phyloP scores from a whole-genome alignment of 2,113 vertebrate species.

The Macquaria ambigua region DNA sequence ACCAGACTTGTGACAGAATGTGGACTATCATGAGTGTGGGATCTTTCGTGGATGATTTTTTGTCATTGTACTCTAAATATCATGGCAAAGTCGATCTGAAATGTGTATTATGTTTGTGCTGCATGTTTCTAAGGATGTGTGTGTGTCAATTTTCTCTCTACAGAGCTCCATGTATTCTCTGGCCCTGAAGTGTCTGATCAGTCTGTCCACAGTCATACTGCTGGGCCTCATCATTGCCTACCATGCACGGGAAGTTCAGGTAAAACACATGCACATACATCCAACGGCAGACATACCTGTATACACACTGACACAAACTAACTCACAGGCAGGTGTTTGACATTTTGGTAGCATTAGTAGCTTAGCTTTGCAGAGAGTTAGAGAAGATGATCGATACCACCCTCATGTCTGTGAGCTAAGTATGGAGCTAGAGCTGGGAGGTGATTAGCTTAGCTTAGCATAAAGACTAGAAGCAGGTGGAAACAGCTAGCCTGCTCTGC shows the following conservation, averaged over 20 bases:
- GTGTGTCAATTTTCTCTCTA: constrained; percentile 53
- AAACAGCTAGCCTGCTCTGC: not conserved
- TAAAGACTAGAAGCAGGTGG: not conserved
- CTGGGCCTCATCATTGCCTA: constrained; percentile 96
- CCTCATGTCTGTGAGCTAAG: constrained; percentile 10
- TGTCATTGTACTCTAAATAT: constrained; percentile 1
- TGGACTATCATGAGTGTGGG: not conserved
- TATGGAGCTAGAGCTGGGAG: not conserved
- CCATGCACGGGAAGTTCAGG: constrained; percentile 97
- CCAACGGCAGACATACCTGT: not conserved
- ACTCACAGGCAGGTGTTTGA: not conserved
- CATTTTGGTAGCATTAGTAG: not conserved
- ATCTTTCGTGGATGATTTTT: not conserved
- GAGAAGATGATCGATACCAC: not conserved
- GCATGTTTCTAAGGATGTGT: not conserved
- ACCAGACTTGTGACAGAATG: constrained; percentile 7
- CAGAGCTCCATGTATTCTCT: constrained; percentile 95
- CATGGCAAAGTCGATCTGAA: not conserved
- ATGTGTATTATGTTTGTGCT: constrained; percentile 12
- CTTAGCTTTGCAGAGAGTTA: not conserved
- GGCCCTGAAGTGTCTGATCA: constrained; percentile 98
- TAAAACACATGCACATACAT: constrained; percentile 70
- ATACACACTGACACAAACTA: not conserved
- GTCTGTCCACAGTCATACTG: constrained; percentile 95
- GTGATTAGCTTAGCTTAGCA: not conserved